A percentile compares a stretch with the other conserved stretches of the same genome.
phyloP scores from a whole-genome alignment of 2,888 invertebrate species.

The Caenorhabditis wallacei region DNA sequence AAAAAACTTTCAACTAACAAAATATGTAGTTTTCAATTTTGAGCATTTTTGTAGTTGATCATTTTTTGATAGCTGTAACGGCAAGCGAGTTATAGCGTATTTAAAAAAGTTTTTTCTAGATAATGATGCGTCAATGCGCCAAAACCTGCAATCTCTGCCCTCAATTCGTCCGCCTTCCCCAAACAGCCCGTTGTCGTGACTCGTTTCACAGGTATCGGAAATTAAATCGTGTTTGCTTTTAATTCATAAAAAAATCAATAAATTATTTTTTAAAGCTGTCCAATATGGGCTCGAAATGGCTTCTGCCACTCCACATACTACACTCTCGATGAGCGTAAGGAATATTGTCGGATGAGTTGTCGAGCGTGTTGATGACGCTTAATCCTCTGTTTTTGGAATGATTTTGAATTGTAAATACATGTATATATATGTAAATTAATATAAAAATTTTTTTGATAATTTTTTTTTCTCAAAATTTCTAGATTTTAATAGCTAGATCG shows the following conservation, averaged over 20 bases:
- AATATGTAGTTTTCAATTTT: too few relatives aligned
- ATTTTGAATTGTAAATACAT: not conserved
- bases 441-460: too few relatives aligned
- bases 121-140: constrained; percentile 63
- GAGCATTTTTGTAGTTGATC: too few relatives aligned
- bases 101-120: constrained; percentile 38
- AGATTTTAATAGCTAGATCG: too few relatives aligned
- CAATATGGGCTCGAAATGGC: constrained; percentile 58
- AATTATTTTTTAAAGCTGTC: constrained; percentile 48
- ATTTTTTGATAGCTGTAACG: too few relatives aligned
- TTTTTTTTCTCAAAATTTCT: constrained; percentile 15
- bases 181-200: constrained; percentile 51
- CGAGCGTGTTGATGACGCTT: constrained; percentile 49
- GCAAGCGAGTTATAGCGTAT: too few relatives aligned
- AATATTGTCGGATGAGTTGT: constrained; percentile 62
- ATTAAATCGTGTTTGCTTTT: constrained; percentile 41
- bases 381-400: too few relatives aligned
- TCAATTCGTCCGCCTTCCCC: constrained; percentile 51
- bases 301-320: constrained; percentile 63
- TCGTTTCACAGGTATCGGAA: constrained; percentile 50
- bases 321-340: constrained; percentile 52
- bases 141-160: constrained; percentile 55
- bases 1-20: too few relatives aligned
- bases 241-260: not conserved
- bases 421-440: not conserved